Conservation (phyloP, 2,797 vertebrate genomes). For the Orestias chungarensis region DNA sequence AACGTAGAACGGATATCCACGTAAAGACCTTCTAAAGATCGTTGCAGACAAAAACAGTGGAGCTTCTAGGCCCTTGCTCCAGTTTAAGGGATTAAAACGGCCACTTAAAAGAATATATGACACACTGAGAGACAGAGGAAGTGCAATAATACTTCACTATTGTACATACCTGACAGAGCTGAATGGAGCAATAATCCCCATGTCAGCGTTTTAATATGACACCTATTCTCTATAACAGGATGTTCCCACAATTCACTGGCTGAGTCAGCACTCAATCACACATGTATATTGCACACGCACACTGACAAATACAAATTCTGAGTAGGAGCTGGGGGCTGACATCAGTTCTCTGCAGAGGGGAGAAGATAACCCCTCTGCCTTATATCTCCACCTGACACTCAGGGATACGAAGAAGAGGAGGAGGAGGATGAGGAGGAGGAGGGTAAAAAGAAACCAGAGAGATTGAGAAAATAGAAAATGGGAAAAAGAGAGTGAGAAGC, state of each 20-base stretch:
- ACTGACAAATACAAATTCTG: slow-evolving; percentile 25
- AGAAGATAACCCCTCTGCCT: slow-evolving; percentile 45
- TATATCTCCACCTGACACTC: slow-evolving; percentile 31
- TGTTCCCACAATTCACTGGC: slow-evolving; percentile 33
- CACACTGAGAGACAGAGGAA: slow-evolving; percentile 20
- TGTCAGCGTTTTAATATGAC: slow-evolving; percentile 63
- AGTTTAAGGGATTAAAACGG: slow-evolving; percentile 52
- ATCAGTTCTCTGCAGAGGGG: slow-evolving; percentile 34
- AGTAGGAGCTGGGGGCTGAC: slow-evolving; percentile 30
- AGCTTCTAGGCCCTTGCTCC: slow-evolving; percentile 52
- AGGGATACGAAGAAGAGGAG: slow-evolving; percentile 10
- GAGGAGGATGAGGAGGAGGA: neutral
- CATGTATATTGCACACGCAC: slow-evolving; percentile 22
- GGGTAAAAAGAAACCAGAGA: neutral
- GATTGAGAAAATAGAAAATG: slow-evolving; percentile 1
- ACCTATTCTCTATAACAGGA: slow-evolving; percentile 40
- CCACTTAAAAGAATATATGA: slow-evolving; percentile 59
- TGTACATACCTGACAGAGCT: slow-evolving; percentile 64
- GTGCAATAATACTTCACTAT: slow-evolving; percentile 50
- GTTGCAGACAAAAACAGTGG: slow-evolving; percentile 28
- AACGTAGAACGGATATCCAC: slow-evolving; percentile 2
- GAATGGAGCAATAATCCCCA: slow-evolving; percentile 63
- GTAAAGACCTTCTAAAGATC: slow-evolving; percentile 12
- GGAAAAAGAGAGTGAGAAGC: slow-evolving; percentile 6
- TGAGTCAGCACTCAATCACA: slow-evolving; percentile 57